Conservation (phyloP, 1,140 invertebrate species). For the Drosophila jambulina region DNA sequence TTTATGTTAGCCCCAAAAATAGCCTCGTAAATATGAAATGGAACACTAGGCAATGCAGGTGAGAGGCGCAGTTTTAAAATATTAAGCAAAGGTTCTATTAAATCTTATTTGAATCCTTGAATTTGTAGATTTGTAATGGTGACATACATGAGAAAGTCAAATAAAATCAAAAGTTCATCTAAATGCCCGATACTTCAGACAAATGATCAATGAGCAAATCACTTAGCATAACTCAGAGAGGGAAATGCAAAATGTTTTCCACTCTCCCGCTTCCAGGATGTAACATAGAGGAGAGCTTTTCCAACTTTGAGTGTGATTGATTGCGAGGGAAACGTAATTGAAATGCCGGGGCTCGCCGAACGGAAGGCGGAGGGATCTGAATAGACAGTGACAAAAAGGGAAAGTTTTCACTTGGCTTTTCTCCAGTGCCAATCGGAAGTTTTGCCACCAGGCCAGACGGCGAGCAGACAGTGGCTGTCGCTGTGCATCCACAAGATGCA, state of each 20-base stretch:
- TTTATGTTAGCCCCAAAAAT: conserved; percentile 20
- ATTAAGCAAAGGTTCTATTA: not conserved
- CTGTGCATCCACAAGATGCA: conserved; percentile 34
- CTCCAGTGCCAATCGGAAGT: conserved; percentile 16
- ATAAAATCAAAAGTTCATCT: conserved; percentile 42
- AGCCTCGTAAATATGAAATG: not conserved
- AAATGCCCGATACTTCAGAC: conserved; percentile 31
- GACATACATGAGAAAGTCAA: too few species aligned
- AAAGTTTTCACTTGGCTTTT: conserved; percentile 73
- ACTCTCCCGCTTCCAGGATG: conserved; percentile 24
- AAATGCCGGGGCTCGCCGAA: conserved; percentile 56
- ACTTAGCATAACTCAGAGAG: conserved; percentile 32
- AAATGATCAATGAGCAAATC: conserved; percentile 51
- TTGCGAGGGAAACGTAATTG: conserved; percentile 69
- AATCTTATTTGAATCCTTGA: not conserved
- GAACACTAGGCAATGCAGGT: not conserved
- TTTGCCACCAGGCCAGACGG: conserved; percentile 53
- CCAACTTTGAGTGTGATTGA: conserved; percentile 76
- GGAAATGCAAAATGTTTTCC: conserved; percentile 58
- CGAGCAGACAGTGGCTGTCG: conserved; percentile 56
- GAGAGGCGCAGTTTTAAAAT: too few species aligned
- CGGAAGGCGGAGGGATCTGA: conserved; percentile 3
- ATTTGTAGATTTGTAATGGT: not conserved
- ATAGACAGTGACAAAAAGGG: conserved; percentile 62
- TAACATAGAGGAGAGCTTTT: conserved; percentile 44